Evolutionary conservation across 2,888 invertebrate genomes (phyloP), one percentile per base, ranked within the genome.

Genomic region (Cinara cedri): DNA sequence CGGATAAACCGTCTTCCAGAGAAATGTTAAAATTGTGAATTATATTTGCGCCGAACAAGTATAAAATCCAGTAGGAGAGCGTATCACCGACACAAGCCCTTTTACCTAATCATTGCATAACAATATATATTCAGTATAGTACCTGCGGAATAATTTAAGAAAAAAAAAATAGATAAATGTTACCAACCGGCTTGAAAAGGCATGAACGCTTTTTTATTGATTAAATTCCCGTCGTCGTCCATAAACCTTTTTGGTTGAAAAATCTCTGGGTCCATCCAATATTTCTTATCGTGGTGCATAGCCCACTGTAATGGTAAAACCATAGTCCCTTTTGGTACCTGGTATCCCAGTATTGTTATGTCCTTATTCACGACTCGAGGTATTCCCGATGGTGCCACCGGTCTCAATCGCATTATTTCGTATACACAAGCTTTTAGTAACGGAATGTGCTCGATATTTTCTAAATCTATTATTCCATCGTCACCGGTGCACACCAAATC

Each of bases 1-100:
- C 68, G 24, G 86, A 85, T 21, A 78, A 11, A n/a, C 63, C 60
- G 11, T 83, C 84, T 11, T 86, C 85, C 16, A 88, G 81, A 0
- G 85, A 84, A 26, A 91, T 82, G 1, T 84, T 82, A 83, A 90
- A 91, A 4, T 89, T 87, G 11, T 90, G 87, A 0, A 93, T 84
- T 13, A 94, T 87, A 54, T 89, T 87, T 0, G 90, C 90, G 10
- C 89, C 87, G 68, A 91, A 91, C 1, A 93, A 85, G 81, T 89
- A 89, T 42, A 92, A 84, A 26, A 90, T 84, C 91, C 93, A 93
- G 82, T 89, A 89, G 0, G 93, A 93, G 62, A 95, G 86, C 84
- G 95, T 94, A 82, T 95, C 94, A 0, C 95, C 95, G 0, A 94
- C 89, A 84, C 95, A 95, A 89, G 93, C 91, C 49, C 95, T 89